phyloP scores from a whole-genome alignment of 2,888 invertebrate species.

The Timandra comae region DNA sequence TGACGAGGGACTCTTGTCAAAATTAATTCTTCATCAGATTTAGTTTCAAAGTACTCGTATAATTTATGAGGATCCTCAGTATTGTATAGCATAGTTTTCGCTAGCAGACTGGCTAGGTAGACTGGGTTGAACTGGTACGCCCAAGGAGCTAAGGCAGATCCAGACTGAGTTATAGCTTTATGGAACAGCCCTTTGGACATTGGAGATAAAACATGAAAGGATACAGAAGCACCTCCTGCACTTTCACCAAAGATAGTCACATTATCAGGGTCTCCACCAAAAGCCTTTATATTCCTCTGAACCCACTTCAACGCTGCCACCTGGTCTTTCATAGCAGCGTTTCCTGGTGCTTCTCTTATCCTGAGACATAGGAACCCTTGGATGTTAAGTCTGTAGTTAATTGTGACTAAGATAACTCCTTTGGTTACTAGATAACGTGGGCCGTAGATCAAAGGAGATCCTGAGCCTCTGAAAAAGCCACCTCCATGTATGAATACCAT shows the following conservation, averaged over 20 bases:
- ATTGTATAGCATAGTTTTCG: slow-evolving; percentile 44
- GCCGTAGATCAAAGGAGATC: slow-evolving; percentile 40
- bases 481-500: slow-evolving; percentile 66
- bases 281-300: slow-evolving; percentile 41
- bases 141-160: slow-evolving; percentile 52
- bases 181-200: slow-evolving; percentile 60
- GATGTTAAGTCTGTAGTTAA: slow-evolving; percentile 59
- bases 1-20: slow-evolving; percentile 45
- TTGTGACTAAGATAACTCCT: slow-evolving; percentile 49
- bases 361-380: slow-evolving; percentile 53
- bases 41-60: slow-evolving; percentile 42
- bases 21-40: slow-evolving; percentile 44
- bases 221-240: slow-evolving; percentile 53
- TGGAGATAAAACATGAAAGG: slow-evolving; percentile 50
- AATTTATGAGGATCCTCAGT: slow-evolving; percentile 44
- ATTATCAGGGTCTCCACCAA: slow-evolving; percentile 54
- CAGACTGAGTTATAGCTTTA: slow-evolving; percentile 57
- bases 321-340: slow-evolving; percentile 57
- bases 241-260: slow-evolving; percentile 62
- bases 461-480: slow-evolving; percentile 51
- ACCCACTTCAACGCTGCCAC: slow-evolving; percentile 56
- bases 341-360: slow-evolving; percentile 57
- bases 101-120: slow-evolving; percentile 45
- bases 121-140: slow-evolving; percentile 49
- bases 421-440: slow-evolving; percentile 50